Base-by-base conservation (phyloP, 2,888 invertebrate genomes). In the Tuberolachnus salignus region DNA sequence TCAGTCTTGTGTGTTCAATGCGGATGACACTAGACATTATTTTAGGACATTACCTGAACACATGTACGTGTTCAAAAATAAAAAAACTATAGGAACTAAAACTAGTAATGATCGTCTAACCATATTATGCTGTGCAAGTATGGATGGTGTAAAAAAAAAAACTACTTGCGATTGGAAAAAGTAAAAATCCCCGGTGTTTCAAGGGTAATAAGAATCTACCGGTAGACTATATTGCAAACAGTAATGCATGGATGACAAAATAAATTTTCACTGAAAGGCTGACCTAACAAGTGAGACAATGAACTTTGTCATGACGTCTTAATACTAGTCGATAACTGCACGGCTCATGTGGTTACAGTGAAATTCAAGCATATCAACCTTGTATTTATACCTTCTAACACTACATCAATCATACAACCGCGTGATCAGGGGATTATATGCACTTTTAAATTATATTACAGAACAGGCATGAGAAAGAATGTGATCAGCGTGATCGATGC, bases 241-340 rank as follows among this genome's bases (percentile, higher is more conserved):
- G 72, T 64, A 85, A 80, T 75, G 83, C 84, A 19, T 85, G 85
- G 85, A 85, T 86, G 85, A 85, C 84, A 70, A 81, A 81, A 19
- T 80, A 82, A 81, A 69, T 84, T 49, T 84, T 83, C 64, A 70
- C 51, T 49, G 71, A 81, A n/a, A 83, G 83, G 83, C 80, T 83
- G 4, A 70, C 26, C 81, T n/a, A n/a, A n/a, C n/a, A 83, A 73
- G 80, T 69, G 81, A 82, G 84, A 83, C 75, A 67, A 81, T 23
- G 67, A 83, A 74, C 81, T 84, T 63, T 82, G 26, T 34, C 63
- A 82, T 67, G 81, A 59, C 59, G 26, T 59, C 26, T 26, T 59
- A 26, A 14, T 59, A 14, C 59, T 59, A 23, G 14, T 59, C 26
- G 26, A 59, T 59, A 26, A 59, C 26, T 26, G 6, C 3, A 13